phyloP scores from a whole-genome alignment of 2,888 invertebrate genomes.

The Drosophila prostipennis region DNA sequence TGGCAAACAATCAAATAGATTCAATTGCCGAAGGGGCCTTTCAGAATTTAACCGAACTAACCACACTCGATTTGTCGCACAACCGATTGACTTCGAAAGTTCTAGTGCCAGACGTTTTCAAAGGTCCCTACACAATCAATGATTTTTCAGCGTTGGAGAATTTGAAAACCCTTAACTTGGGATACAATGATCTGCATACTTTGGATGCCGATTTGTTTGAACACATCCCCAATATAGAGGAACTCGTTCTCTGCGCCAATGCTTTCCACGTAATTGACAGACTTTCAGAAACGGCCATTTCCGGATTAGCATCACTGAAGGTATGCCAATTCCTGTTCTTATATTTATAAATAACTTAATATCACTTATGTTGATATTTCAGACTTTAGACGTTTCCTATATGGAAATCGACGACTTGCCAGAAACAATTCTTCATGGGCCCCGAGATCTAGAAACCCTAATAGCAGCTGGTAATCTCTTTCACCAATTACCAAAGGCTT shows the following conservation, averaged over 20 bases:
- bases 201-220: conserved; percentile 91
- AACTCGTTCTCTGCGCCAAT: conserved; percentile 90
- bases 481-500: conserved; percentile 86
- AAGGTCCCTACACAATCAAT: conserved; percentile 84
- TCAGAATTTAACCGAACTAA: conserved; percentile 86
- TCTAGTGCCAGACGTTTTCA: conserved; percentile 88
- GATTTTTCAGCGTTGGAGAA: conserved; percentile 74
- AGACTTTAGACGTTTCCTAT: conserved; percentile 89
- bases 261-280: conserved; percentile 88
- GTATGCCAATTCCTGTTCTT: conserved; percentile 82
- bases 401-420: conserved; percentile 88
- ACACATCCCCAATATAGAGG: conserved; percentile 88
- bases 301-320: conserved; percentile 87
- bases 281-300: conserved; percentile 88
- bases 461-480: conserved; percentile 89
- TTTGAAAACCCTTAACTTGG: conserved; percentile 85
- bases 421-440: conserved; percentile 88
- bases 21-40: conserved; percentile 88
- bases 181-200: conserved; percentile 89
- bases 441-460: conserved; percentile 87
- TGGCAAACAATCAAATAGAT: conserved; percentile 88
- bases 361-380: background rate
- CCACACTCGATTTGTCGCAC: conserved; percentile 88
- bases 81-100: conserved; percentile 87
- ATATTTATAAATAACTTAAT: background rate